Percentiles rank a stretch among this genome's conserved stretches.
Evolutionary conservation across 2,113 vertebrate genomes (phyloP).

Genomic region (Pontoporia blainvillei): DNA sequence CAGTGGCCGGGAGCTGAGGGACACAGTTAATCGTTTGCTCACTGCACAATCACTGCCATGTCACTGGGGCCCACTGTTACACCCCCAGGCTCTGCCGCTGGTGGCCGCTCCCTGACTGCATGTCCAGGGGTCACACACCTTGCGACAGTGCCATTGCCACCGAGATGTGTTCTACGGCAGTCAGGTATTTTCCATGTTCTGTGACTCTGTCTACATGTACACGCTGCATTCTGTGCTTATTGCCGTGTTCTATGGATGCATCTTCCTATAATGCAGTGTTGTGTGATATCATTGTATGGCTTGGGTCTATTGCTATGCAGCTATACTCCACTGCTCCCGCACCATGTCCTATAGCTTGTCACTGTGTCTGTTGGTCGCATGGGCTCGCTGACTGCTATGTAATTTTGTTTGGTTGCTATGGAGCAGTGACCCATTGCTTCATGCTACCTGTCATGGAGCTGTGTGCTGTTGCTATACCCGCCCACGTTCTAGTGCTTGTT

Average conservation of each 20-base stretch:
- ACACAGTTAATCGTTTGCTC: neutral
- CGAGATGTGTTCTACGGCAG: neutral
- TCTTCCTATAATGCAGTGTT: neutral
- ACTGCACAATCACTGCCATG: neutral
- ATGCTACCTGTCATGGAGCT: neutral
- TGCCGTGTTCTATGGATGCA: fast-evolving
- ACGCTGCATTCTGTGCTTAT: fast-evolving
- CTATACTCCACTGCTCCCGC: neutral
- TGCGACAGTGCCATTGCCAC: neutral
- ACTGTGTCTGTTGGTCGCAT: neutral
- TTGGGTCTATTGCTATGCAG: neutral
- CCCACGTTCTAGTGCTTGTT: neutral
- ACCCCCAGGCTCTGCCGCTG: neutral
- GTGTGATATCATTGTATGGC: too few relatives aligned
- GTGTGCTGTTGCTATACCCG: neutral
- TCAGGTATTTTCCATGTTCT: too few relatives aligned
- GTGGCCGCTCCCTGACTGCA: neutral
- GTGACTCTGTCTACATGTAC: neutral
- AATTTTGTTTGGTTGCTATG: slow-evolving; percentile 54
- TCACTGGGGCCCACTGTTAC: neutral
- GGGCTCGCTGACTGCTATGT: neutral
- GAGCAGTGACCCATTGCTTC: neutral
- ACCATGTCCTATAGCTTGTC: neutral
- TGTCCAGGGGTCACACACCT: neutral
- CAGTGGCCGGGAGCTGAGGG: neutral